phyloP scores from a whole-genome alignment of 2,888 invertebrate species.

The Xanthia icteritia region DNA sequence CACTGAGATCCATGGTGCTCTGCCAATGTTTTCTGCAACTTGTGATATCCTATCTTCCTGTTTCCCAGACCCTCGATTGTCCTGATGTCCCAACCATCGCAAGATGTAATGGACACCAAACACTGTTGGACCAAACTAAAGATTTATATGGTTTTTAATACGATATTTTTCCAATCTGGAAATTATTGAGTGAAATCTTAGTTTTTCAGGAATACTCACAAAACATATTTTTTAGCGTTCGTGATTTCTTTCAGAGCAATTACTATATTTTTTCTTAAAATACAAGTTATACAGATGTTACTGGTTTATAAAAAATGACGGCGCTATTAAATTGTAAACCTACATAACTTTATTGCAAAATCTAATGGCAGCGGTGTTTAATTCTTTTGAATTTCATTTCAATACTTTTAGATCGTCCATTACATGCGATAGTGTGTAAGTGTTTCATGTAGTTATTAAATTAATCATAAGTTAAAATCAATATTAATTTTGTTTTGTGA shows the following conservation, averaged over 20 bases:
- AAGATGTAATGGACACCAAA: conserved; percentile 87
- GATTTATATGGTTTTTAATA: not conserved
- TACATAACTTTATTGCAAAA: not conserved
- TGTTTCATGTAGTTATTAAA: not conserved
- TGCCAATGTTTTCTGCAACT: conserved; percentile 91
- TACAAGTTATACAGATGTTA: not conserved
- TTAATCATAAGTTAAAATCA: not conserved
- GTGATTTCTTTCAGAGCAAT: too few species aligned
- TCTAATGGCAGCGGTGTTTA: not conserved
- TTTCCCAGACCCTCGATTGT: conserved; percentile 94
- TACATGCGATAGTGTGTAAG: too few species aligned
- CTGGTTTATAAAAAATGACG: not conserved
- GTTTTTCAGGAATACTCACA: not conserved
- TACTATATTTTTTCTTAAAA: not conserved
- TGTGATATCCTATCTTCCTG: conserved; percentile 91
- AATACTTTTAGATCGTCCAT: too few species aligned
- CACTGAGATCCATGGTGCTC: conserved; percentile 92
- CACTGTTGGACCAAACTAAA: conserved; percentile 78
- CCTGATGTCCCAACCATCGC: conserved; percentile 92
- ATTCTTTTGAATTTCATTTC: too few species aligned
- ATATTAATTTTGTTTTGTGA: not conserved
- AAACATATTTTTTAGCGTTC: not conserved
- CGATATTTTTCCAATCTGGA: not conserved
- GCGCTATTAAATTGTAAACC: not conserved
- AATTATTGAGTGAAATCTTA: not conserved